Conservation (phyloP, 2,113 vertebrate genomes). For the Todiramphus saurophagus region DNA sequence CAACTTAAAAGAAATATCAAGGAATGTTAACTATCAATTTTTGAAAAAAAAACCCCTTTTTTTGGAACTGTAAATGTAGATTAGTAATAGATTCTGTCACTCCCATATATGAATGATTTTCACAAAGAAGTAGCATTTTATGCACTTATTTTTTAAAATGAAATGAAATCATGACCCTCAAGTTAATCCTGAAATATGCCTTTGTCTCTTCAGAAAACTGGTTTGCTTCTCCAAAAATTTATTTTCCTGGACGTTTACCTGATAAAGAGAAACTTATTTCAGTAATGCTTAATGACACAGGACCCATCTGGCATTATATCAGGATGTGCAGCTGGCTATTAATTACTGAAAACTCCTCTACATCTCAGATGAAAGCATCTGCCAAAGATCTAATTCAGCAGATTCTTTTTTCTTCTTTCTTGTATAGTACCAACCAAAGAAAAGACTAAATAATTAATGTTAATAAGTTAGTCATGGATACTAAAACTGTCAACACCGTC, state of each 20-base stretch:
- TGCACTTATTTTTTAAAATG: not conserved
- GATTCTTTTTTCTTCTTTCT: too few relatives aligned
- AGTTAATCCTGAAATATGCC: not conserved
- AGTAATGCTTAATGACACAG: slow-evolving; percentile 52
- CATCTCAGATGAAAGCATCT: slow-evolving; percentile 41
- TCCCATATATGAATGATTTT: not conserved
- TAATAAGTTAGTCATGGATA: not conserved
- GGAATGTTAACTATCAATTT: not conserved
- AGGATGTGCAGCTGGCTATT: slow-evolving; percentile 72
- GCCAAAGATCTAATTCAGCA: slow-evolving; percentile 44
- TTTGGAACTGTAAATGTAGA: not conserved
- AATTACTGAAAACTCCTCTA: slow-evolving; percentile 68
- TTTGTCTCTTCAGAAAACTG: not conserved
- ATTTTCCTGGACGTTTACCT: slow-evolving; percentile 30
- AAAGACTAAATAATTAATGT: slow-evolving; percentile 23
- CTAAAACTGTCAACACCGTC: not conserved
- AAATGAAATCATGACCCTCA: not conserved
- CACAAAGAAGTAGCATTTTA: not conserved
- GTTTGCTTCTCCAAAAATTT: not conserved
- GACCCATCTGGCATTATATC: slow-evolving; percentile 58
- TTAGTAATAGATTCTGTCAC: not conserved
- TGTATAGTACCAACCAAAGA: not conserved
- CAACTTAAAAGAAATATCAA: not conserved
- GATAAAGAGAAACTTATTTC: slow-evolving; percentile 54
- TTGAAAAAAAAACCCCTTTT: not conserved